These are phyloP conservation scores for Pongo abelii DNA, from an alignment of 2,113 vertebrate genomes.

Conservation along the genomic window DNA sequence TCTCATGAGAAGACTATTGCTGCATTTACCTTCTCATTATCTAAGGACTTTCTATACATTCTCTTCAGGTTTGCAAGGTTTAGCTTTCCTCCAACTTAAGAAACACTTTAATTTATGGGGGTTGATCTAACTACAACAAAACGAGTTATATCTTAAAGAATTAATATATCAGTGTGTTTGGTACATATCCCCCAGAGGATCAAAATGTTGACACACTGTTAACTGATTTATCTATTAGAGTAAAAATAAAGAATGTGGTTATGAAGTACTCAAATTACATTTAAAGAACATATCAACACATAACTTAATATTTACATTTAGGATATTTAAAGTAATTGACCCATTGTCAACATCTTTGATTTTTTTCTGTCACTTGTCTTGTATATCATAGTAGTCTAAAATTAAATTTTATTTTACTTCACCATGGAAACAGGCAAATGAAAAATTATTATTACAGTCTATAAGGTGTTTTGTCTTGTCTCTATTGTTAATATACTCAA, in stretches of 20 bases:
- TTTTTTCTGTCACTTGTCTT: background rate
- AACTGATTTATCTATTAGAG: constrained; percentile 86
- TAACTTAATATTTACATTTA: background rate
- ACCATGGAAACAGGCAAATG: background rate
- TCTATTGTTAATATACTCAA: background rate
- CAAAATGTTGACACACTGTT: constrained; percentile 87
- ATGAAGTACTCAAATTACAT: background rate
- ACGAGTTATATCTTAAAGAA: background rate
- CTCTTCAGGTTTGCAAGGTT: background rate
- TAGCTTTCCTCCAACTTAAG: background rate
- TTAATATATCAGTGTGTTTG: background rate
- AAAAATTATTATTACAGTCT: background rate
- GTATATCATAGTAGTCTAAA: background rate
- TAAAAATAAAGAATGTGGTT: background rate
- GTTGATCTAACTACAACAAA: background rate
- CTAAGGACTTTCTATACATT: background rate
- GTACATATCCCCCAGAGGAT: constrained; percentile 85
- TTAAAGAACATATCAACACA: background rate
- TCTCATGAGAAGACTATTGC: background rate
- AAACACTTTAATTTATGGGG: background rate
- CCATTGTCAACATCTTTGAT: background rate
- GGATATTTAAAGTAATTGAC: background rate
- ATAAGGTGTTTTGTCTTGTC: background rate
- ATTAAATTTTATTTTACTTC: background rate
- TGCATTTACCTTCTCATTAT: background rate